These are phyloP conservation scores for Lagocephalus sceleratus DNA, from an alignment of 2,797 vertebrate species.

Conservation along the genomic window DNA sequence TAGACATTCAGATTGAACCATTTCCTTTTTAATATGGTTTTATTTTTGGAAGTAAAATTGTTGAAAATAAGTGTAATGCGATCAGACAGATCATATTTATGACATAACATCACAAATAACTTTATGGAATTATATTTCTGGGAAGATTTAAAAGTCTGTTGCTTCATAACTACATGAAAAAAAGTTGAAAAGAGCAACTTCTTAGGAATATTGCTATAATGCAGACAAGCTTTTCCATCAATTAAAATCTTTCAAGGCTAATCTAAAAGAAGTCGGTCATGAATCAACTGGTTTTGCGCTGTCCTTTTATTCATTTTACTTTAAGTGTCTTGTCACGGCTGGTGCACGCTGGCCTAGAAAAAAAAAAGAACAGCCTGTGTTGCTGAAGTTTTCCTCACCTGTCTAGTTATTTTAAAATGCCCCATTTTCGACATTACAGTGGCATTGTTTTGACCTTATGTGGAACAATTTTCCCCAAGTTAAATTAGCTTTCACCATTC, in stretches of 20 bases:
- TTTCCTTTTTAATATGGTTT: not conserved
- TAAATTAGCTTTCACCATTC: constrained; percentile 83
- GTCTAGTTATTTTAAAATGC: constrained; percentile 82
- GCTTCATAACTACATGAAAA: too few relatives aligned
- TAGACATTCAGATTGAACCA: not conserved
- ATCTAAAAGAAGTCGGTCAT: constrained; percentile 58
- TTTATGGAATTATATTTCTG: too few relatives aligned
- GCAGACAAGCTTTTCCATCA: constrained; percentile 1
- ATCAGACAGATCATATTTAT: too few relatives aligned
- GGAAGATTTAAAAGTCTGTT: too few relatives aligned
- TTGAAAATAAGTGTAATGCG: too few relatives aligned
- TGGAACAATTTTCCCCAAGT: constrained; percentile 81
- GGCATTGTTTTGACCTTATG: constrained; percentile 83
- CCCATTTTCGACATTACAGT: constrained; percentile 85
- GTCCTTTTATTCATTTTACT: constrained; percentile 38
- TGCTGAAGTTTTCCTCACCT: constrained; percentile 76
- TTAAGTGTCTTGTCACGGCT: constrained; percentile 72
- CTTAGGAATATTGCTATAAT: too few relatives aligned
- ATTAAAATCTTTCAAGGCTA: constrained; percentile 28
- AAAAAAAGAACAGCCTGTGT: constrained; percentile 78
- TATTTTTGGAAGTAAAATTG: too few relatives aligned
- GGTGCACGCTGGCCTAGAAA: constrained; percentile 78
- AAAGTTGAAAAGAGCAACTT: too few relatives aligned
- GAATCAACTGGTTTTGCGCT: constrained; percentile 54
- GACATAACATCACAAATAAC: too few relatives aligned